Evolutionary conservation across 1,140 invertebrate genomes (phyloP).

Genomic region (Homarus americanus): DNA sequence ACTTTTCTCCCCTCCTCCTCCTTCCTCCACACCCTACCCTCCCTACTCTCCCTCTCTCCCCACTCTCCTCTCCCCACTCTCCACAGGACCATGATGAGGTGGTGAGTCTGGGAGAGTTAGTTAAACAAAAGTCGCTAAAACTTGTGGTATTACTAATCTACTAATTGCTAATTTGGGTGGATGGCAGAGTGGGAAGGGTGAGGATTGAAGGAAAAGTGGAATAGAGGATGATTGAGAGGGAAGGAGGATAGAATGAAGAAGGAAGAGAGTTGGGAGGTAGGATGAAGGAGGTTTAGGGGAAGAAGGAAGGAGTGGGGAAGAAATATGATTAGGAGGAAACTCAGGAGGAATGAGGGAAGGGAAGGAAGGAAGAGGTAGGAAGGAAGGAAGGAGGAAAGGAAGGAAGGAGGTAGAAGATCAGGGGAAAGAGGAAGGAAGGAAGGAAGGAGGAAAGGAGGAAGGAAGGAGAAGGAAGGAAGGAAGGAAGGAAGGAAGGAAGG

Average conservation of each 20-base stretch:
- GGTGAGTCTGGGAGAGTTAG: neutral
- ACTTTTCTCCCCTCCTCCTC: no score
- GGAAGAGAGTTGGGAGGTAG: neutral
- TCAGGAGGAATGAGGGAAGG: neutral
- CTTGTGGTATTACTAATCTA: constrained; percentile 7
- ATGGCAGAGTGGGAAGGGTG: neutral
- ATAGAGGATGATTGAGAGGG: neutral
- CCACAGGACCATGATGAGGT: neutral
- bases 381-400: no score
- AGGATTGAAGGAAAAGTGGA: neutral
- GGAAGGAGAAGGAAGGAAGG: constrained; percentile 8
- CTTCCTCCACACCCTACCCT: no score
- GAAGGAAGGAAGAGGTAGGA: no score
- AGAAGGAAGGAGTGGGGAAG: neutral
- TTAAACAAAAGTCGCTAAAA: constrained; percentile 10
- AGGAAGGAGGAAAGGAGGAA: neutral
- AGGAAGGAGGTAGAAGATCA: neutral
- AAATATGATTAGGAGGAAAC: neutral
- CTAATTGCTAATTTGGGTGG: neutral
- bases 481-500: constrained; percentile 24
- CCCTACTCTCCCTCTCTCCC: no score
- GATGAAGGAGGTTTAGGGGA: neutral
- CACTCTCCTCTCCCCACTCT: no score
- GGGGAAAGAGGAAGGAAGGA: neutral
- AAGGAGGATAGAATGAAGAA: neutral